Conservation (phyloP, 2,888 invertebrate genomes). For the Drosophila pseudotakahashii region DNA sequence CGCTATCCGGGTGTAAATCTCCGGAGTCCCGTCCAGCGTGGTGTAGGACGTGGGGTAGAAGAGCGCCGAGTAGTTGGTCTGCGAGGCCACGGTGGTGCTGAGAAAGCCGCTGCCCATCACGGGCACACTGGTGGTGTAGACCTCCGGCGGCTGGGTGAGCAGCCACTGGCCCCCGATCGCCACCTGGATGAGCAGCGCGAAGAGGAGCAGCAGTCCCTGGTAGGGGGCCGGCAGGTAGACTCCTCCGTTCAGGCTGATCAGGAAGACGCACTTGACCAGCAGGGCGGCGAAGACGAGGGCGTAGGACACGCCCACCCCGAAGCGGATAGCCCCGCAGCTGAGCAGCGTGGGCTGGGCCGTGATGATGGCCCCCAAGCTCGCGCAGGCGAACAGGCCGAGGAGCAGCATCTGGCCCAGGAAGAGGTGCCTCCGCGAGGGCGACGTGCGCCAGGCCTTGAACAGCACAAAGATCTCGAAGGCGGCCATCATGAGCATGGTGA, state of each 20-base stretch:
- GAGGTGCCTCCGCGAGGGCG: slow-evolving; percentile 92
- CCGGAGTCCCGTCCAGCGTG: slow-evolving; percentile 68
- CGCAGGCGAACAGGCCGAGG: slow-evolving; percentile 92
- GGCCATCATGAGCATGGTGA: slow-evolving; percentile 93
- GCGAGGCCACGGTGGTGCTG: slow-evolving; percentile 75
- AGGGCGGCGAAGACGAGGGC: slow-evolving; percentile 95
- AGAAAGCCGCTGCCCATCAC: slow-evolving; percentile 75
- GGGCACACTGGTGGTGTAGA: slow-evolving; percentile 85
- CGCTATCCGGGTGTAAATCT: slow-evolving; percentile 79
- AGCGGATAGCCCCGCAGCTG: slow-evolving; percentile 92
- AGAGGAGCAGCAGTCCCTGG: slow-evolving; percentile 94
- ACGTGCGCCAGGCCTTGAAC: slow-evolving; percentile 92
- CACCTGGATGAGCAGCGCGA: slow-evolving; percentile 95
- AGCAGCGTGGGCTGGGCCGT: slow-evolving; percentile 91
- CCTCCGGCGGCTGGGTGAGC: slow-evolving; percentile 90
- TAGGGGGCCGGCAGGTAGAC: slow-evolving; percentile 97
- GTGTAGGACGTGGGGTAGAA: slow-evolving; percentile 74
- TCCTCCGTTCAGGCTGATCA: slow-evolving; percentile 95
- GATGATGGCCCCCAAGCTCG: slow-evolving; percentile 91
- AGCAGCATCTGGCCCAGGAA: slow-evolving; percentile 94
- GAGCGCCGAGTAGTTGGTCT: slow-evolving; percentile 71
- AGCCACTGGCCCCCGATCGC: slow-evolving; percentile 94
- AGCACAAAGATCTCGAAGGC: slow-evolving; percentile 95
- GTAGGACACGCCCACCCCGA: slow-evolving; percentile 92
- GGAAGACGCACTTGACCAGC: slow-evolving; percentile 96